Percentiles rank a stretch among this genome's conserved stretches.
Evolutionary conservation across 2,113 vertebrate genomes (phyloP).

Genomic region (Petaurus breviceps): DNA sequence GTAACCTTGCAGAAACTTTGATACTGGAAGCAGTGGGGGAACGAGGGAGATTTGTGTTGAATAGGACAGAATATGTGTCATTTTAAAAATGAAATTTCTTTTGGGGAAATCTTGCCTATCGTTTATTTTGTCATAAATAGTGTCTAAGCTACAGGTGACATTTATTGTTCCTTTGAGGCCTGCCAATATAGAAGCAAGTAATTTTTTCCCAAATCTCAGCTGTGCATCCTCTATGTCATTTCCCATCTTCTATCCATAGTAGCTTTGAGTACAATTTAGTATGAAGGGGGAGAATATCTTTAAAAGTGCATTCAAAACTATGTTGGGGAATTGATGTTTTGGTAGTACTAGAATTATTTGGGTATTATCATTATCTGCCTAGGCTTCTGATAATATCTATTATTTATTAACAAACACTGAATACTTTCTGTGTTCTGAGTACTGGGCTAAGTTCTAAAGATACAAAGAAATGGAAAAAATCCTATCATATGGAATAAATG

Average conservation of each 20-base stretch:
- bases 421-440: neutral
- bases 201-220: slow-evolving; percentile 66
- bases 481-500: neutral
- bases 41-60: neutral
- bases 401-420: neutral
- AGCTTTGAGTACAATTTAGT: slow-evolving; percentile 70
- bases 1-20: neutral
- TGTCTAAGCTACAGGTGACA: slow-evolving; percentile 67
- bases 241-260: slow-evolving; percentile 57
- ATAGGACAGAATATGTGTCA: slow-evolving; percentile 49
- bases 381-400: neutral
- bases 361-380: neutral
- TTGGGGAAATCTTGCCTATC: slow-evolving; percentile 53
- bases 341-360: neutral
- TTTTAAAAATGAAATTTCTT: slow-evolving; percentile 67
- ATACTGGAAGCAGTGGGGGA: neutral
- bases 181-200: slow-evolving; percentile 57
- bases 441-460: neutral
- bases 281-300: slow-evolving; percentile 60
- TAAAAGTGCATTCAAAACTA: slow-evolving; percentile 56
- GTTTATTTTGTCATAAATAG: slow-evolving; percentile 72
- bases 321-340: slow-evolving; percentile 26
- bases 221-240: slow-evolving; percentile 57
- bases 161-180: slow-evolving; percentile 68
- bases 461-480: neutral